phyloP scores from a whole-genome alignment of 2,113 vertebrate genomes.

The Nibea albiflora region DNA sequence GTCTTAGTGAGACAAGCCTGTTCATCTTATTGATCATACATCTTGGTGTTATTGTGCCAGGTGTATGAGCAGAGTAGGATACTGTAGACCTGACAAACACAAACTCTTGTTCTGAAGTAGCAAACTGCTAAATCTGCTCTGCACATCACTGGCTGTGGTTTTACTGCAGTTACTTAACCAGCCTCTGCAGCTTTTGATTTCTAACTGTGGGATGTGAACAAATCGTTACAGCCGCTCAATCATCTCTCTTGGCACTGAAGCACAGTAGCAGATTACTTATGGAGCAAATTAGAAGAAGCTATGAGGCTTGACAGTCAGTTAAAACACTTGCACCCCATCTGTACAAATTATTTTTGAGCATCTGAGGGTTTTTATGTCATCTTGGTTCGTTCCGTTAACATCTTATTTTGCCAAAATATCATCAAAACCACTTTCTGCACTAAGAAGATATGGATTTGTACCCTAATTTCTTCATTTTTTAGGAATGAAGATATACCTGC shows the following conservation, averaged over 20 bases:
- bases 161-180: constrained; percentile 33
- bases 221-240: constrained; percentile 80
- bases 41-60: too few relatives aligned
- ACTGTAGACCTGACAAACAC: neutral
- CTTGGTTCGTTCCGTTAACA: constrained; percentile 22
- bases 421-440: neutral
- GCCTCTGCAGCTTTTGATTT: constrained; percentile 38
- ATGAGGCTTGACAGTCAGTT: constrained; percentile 49
- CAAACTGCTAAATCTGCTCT: constrained; percentile 26
- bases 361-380: constrained; percentile 4
- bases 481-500: neutral
- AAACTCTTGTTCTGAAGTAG: constrained; percentile 2
- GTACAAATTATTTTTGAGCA: constrained; percentile 37
- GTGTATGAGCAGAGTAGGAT: neutral
- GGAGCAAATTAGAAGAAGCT: constrained; percentile 69
- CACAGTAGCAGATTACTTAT: constrained; percentile 79
- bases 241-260: constrained; percentile 83
- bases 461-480: neutral
- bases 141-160: neutral
- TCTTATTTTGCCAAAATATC: constrained; percentile 15
- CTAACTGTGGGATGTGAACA: constrained; percentile 44
- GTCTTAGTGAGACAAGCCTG: neutral
- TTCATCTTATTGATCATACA: too few relatives aligned
- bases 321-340: constrained; percentile 47
- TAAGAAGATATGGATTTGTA: neutral